A percentile compares a stretch with the other conserved stretches of the same genome.
Conservation (phyloP, 2,797 vertebrate genomes). For the Leontocebus nigricollis region DNA sequence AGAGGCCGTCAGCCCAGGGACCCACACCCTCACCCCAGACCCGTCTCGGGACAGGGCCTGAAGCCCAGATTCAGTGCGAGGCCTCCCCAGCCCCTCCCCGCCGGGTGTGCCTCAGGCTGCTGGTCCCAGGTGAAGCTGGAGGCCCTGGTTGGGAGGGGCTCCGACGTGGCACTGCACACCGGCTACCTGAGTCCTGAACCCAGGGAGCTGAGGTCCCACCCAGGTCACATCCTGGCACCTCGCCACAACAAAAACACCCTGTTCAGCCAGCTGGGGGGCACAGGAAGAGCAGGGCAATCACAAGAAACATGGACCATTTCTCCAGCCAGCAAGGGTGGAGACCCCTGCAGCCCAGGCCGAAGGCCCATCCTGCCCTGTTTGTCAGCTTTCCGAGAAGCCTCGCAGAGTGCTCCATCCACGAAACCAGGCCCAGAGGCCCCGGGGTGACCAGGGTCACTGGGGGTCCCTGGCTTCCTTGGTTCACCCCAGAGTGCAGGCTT, state of each 20-base stretch:
- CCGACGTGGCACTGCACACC: not conserved
- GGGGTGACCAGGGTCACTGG: not conserved
- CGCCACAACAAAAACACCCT: not conserved
- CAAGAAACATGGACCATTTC: not conserved
- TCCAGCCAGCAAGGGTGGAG: accelerated
- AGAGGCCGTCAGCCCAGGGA: not conserved
- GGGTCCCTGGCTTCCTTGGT: not conserved
- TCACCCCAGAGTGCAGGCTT: not conserved
- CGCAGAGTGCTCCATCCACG: not conserved
- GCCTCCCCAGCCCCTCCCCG: not conserved
- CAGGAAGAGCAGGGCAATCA: not conserved
- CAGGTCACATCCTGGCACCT: not conserved
- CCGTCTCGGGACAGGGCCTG: not conserved
- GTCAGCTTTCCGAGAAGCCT: not conserved
- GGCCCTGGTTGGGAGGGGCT: not conserved
- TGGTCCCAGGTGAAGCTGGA: not conserved
- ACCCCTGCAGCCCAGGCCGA: not conserved
- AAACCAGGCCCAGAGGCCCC: not conserved
- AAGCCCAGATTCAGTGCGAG: not conserved
- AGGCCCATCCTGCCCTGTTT: not conserved
- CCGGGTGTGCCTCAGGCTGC: not conserved
- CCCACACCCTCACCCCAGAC: not conserved
- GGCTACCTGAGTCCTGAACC: not conserved
- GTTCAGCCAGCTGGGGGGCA: not conserved
- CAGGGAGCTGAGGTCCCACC: too few species aligned